Base-by-base conservation (phyloP, 2,888 invertebrate genomes). In the Tetramorium bicarinatum region DNA sequence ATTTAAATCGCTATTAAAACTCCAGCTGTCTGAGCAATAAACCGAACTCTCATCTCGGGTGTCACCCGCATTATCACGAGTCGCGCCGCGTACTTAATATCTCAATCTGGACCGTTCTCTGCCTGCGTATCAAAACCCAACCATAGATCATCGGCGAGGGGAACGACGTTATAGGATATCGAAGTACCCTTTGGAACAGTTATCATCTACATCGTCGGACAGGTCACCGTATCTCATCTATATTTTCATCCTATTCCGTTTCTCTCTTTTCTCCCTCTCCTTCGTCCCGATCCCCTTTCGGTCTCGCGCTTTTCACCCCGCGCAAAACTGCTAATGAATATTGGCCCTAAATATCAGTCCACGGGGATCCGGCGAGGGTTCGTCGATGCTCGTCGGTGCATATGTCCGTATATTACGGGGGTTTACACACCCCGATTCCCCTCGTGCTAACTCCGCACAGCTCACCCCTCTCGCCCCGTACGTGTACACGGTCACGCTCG, bases 321-420 rank as follows among this genome's bases (percentile, higher is more conserved):
- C 87, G 93, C 89, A 93, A 93, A 93, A 91, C 92, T 93, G 94
- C 94, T 95, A 95, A 95, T 95, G 95, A 95, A 95, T 95, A 95
- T 94, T 94, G 93, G 93, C 93, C 94, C 94, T 94, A 94, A 94
- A 94, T 93, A 94, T 94, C 94, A 92, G 94, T 92, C 94, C 94
- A 82, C 90, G 90, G 94, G 94, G 94, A 94, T 86, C 88, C 59
- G 82, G 87, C 75, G 85, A 87, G 91, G 89, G 90, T 85, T 44
- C 77, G 86, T 86, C 85, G 74, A 86, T 87, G 88, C 75, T 84
- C 87, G 89, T 74, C 84, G 91, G 89, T 93, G 93, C 94, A 94
- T 94, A 94, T 93, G 93, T 92, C 93, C 91, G 90, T 92, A 93
- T 91, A 94, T 94, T 93, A 93, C 75, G 83, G 89, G 89, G 89